A percentile compares a stretch with the other conserved stretches of the same genome.
phyloP scores from a whole-genome alignment of 1,140 invertebrate genomes.

The Papilio xuthus region DNA sequence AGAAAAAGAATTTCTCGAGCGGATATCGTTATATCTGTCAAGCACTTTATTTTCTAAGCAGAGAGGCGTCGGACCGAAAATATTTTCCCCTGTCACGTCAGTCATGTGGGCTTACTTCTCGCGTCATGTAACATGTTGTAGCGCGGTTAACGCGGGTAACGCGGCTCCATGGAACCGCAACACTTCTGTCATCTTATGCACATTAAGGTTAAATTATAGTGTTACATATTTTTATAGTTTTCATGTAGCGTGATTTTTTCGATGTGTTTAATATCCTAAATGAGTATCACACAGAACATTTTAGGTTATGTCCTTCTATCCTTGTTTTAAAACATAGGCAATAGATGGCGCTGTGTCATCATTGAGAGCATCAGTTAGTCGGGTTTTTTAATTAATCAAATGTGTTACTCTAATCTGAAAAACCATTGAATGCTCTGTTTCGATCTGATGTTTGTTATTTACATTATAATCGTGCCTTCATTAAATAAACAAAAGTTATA shows the following conservation, averaged over 20 bases:
- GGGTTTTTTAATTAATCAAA: too few species aligned
- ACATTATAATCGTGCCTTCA: neutral
- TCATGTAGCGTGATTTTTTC: neutral
- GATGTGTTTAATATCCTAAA: too few species aligned
- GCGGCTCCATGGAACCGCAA: slow-evolving; percentile 12
- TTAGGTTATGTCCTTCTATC: too few species aligned
- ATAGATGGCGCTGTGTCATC: too few species aligned
- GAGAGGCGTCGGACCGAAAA: slow-evolving; percentile 27
- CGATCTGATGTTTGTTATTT: neutral
- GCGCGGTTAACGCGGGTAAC: slow-evolving; percentile 19
- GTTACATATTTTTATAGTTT: neutral
- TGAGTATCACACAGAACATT: too few species aligned
- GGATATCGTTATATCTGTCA: slow-evolving; percentile 10
- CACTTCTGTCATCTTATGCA: neutral
- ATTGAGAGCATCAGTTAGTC: too few species aligned
- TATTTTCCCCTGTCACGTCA: slow-evolving; percentile 18
- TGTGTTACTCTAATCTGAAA: too few species aligned
- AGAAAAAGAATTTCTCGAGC: neutral
- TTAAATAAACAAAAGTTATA: slow-evolving; percentile 13
- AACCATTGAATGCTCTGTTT: neutral
- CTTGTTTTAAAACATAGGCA: neutral
- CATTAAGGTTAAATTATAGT: neutral
- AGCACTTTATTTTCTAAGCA: slow-evolving; percentile 10
- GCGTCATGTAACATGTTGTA: slow-evolving; percentile 11
- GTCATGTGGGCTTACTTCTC: slow-evolving; percentile 17